Evolutionary conservation across 2,888 invertebrate genomes (phyloP).

Genomic region (Aethes cnicana): DNA sequence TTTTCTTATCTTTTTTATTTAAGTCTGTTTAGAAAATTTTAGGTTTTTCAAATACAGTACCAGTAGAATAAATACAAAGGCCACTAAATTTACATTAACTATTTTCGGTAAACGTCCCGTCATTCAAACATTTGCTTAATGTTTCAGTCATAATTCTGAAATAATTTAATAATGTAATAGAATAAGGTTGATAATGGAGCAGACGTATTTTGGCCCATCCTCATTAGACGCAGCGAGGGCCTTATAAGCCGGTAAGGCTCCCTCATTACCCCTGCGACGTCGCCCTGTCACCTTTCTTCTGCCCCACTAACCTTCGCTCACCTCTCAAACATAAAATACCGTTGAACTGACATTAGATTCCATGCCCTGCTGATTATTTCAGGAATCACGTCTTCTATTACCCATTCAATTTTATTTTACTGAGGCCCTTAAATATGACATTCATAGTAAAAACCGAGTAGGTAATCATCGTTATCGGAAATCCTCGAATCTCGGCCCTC

Average conservation of each 20-base stretch:
- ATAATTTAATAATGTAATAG: too few relatives aligned
- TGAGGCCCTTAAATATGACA: constrained; percentile 24
- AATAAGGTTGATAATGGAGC: too few relatives aligned
- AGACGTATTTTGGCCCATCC: too few relatives aligned
- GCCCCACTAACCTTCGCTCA: constrained; percentile 5
- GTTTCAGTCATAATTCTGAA: too few relatives aligned
- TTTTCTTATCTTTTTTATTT: too few relatives aligned
- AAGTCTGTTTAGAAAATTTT: too few relatives aligned
- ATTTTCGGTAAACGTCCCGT: too few relatives aligned
- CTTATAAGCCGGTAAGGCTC: constrained; percentile 12
- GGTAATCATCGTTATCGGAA: constrained; percentile 24
- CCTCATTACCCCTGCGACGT: constrained; percentile 12
- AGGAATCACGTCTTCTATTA: constrained; percentile 15
- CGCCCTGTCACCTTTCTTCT: constrained; percentile 14
- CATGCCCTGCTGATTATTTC: constrained; percentile 14
- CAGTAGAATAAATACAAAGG: too few relatives aligned
- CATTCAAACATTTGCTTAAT: too few relatives aligned
- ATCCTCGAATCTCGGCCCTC: constrained; percentile 22
- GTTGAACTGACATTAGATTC: constrained; percentile 11
- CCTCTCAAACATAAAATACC: neutral
- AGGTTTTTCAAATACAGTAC: too few relatives aligned
- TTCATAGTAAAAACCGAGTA: constrained; percentile 23
- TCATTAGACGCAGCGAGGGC: constrained; percentile 11
- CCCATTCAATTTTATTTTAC: constrained; percentile 23
- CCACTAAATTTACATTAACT: too few relatives aligned